Conservation (phyloP, 2,888 invertebrate genomes). For the Hypomecis punctinalis region DNA sequence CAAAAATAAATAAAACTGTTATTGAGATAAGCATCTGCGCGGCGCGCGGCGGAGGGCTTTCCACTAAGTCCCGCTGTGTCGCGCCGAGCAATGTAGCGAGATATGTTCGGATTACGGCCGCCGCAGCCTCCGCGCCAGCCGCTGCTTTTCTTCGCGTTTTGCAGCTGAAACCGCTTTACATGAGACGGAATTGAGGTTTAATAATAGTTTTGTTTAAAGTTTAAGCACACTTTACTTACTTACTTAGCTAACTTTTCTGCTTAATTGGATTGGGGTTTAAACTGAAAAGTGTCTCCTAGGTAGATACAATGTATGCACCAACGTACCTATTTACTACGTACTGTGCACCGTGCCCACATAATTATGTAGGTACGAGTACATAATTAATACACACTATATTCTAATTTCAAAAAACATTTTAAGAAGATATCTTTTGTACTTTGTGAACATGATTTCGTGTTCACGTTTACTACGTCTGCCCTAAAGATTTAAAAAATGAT, state of each 20-base stretch:
- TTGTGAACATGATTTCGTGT: too few relatives aligned
- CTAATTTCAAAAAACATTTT: too few relatives aligned
- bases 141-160: slow-evolving; percentile 69
- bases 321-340: too few relatives aligned
- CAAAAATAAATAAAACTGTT: slow-evolving; percentile 85
- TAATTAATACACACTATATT: too few relatives aligned
- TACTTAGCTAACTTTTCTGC: not conserved
- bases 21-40: slow-evolving; percentile 84
- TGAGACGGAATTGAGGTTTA: slow-evolving; percentile 43
- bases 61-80: slow-evolving; percentile 82
- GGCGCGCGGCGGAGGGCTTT: slow-evolving; percentile 70
- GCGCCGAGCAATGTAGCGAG: slow-evolving; percentile 82
- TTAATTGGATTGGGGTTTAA: too few relatives aligned
- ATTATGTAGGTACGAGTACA: too few relatives aligned
- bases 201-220: slow-evolving; percentile 3
- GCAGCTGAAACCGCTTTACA: slow-evolving; percentile 73
- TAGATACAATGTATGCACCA: too few relatives aligned
- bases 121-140: slow-evolving; percentile 57
- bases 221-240: not conserved
- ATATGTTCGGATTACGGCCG: slow-evolving; percentile 80
- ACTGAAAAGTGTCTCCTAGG: too few relatives aligned
- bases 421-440: too few relatives aligned
- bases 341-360: too few relatives aligned
- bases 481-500: too few relatives aligned
- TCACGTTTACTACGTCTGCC: too few relatives aligned